phyloP scores from a whole-genome alignment of 2,113 vertebrate genomes.

The Rhagologus leucostigma region DNA sequence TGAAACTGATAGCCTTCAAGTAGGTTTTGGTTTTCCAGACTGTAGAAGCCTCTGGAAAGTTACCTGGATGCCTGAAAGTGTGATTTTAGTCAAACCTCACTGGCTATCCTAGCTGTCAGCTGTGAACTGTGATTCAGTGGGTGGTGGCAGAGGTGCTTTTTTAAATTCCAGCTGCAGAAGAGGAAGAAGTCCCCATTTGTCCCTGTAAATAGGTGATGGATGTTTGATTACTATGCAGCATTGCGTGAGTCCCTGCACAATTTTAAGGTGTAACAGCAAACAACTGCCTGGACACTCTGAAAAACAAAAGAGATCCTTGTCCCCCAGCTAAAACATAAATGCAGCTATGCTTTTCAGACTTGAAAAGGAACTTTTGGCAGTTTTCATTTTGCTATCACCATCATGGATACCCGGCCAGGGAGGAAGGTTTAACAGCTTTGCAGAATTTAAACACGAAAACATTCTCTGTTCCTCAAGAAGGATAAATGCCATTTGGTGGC shows the following conservation, averaged over 20 bases:
- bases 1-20: background rate
- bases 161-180: background rate
- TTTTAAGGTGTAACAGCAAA: background rate
- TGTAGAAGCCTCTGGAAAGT: background rate
- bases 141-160: background rate
- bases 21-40: background rate
- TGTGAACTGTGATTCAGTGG: background rate
- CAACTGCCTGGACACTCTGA: background rate
- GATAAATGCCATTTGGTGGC: background rate
- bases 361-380: background rate
- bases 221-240: background rate
- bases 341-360: background rate
- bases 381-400: background rate
- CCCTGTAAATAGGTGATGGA: background rate
- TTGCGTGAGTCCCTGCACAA: background rate
- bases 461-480: background rate
- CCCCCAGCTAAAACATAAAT: background rate
- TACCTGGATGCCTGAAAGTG: background rate
- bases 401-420: fast-evolving
- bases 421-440: background rate
- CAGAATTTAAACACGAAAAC: background rate
- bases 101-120: background rate
- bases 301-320: background rate
- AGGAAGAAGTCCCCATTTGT: background rate
- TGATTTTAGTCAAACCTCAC: background rate